A percentile compares a stretch with the other conserved stretches of the same genome.
Conservation (phyloP, 2,888 invertebrate species). For the Agonopterix alstromeriana region DNA sequence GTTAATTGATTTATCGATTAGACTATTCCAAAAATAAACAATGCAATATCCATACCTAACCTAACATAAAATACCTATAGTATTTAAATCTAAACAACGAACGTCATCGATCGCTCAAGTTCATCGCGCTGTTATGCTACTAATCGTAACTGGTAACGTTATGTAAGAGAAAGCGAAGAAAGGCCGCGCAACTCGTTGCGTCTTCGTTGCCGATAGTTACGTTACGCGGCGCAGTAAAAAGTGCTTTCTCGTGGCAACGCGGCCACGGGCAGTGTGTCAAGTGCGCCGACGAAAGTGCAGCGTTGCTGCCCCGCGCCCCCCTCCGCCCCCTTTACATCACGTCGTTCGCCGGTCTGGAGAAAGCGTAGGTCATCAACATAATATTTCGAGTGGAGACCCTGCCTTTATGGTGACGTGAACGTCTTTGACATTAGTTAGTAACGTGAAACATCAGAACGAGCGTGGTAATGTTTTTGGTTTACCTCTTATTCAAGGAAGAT, state of each 20-base stretch:
- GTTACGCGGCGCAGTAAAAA: slow-evolving; percentile 51
- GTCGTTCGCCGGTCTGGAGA: slow-evolving; percentile 62
- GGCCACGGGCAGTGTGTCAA: slow-evolving; percentile 77
- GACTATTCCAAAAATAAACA: too few species aligned
- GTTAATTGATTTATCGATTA: too few species aligned
- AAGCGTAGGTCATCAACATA: slow-evolving; percentile 62
- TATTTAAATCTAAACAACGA: background rate
- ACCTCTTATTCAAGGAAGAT: too few species aligned
- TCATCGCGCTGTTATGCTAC: slow-evolving; percentile 59
- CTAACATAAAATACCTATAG: too few species aligned
- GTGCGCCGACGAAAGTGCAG: slow-evolving; percentile 72
- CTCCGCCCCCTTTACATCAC: slow-evolving; percentile 59
- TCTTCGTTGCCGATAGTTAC: slow-evolving; percentile 59
- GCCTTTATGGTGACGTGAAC: too few species aligned
- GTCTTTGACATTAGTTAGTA: too few species aligned
- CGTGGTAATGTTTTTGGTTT: too few species aligned
- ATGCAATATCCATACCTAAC: too few species aligned
- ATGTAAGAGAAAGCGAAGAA: slow-evolving; percentile 73
- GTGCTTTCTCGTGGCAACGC: slow-evolving; percentile 72
- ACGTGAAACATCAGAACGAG: too few species aligned
- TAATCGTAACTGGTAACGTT: slow-evolving; percentile 62
- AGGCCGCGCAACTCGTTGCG: slow-evolving; percentile 63
- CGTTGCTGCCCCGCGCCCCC: slow-evolving; percentile 50
- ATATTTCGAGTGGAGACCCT: background rate
- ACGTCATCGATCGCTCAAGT: slow-evolving; percentile 48